These are phyloP conservation scores for Trichacis sp. DNA, from an alignment of 2,888 invertebrate genomes.

Conservation along the genomic window DNA sequence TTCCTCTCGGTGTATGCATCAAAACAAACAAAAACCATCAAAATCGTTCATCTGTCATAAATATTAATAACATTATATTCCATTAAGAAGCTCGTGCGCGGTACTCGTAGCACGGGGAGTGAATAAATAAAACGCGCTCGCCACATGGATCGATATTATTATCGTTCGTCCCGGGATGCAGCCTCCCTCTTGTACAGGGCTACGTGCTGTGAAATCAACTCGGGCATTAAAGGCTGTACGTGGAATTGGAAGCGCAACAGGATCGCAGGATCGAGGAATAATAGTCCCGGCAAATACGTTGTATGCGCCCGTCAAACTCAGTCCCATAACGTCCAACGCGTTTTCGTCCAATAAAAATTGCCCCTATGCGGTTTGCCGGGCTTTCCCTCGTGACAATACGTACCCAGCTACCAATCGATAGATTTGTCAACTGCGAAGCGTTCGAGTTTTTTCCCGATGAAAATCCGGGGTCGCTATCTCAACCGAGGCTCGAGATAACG, in stretches of 20 bases:
- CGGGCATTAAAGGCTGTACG: constrained; percentile 40
- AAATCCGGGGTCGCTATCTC: neutral
- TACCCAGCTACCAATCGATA: neutral
- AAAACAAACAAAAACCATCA: too few relatives aligned
- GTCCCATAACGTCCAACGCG: constrained; percentile 20
- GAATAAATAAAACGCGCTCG: constrained; percentile 32
- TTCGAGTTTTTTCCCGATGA: neutral
- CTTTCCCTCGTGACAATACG: neutral
- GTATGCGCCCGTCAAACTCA: constrained; percentile 26
- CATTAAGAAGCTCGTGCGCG: neutral
- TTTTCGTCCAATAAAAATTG: constrained; percentile 10
- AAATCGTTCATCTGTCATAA: too few relatives aligned
- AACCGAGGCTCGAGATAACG: neutral
- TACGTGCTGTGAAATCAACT: constrained; percentile 41
- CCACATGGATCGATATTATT: constrained; percentile 35
- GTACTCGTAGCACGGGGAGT: neutral
- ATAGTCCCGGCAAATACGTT: constrained; percentile 37
- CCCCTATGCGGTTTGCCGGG: neutral
- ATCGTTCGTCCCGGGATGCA: constrained; percentile 32
- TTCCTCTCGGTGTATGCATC: too few relatives aligned
- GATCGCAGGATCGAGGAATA: constrained; percentile 40
- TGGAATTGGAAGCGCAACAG: constrained; percentile 42
- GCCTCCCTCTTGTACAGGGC: constrained; percentile 23
- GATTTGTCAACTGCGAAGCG: neutral
- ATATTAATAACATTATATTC: too few relatives aligned